A percentile compares a stretch with the other conserved stretches of the same genome.
These are phyloP conservation scores for Scaptomyza pallida DNA, from an alignment of 1,140 invertebrate genomes.

Conservation along the genomic window DNA sequence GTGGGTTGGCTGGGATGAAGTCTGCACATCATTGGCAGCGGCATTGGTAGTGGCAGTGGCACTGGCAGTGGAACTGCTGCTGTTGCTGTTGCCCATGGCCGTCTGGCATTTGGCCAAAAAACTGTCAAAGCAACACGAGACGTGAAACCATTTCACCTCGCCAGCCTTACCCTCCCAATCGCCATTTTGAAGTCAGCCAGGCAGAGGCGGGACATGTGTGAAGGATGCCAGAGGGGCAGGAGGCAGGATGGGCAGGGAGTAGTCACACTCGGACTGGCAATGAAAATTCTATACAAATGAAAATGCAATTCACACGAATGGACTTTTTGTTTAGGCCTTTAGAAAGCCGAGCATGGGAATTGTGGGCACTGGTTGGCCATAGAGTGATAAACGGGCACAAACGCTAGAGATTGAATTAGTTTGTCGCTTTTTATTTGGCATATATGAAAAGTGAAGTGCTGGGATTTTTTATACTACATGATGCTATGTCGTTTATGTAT, in stretches of 20 bases:
- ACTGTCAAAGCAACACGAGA: slow-evolving; percentile 79
- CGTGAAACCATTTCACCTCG: slow-evolving; percentile 39
- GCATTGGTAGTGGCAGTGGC: neutral
- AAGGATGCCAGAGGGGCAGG: slow-evolving; percentile 42
- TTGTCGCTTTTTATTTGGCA: slow-evolving; percentile 58
- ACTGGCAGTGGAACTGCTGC: slow-evolving; percentile 7
- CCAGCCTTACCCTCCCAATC: slow-evolving; percentile 1
- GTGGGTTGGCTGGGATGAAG: slow-evolving; percentile 24
- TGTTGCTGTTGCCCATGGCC: slow-evolving; percentile 24
- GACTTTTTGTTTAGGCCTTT: slow-evolving; percentile 52
- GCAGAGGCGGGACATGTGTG: slow-evolving; percentile 53
- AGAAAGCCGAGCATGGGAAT: slow-evolving; percentile 8
- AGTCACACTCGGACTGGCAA: slow-evolving; percentile 48
- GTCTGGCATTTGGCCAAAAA: slow-evolving; percentile 74
- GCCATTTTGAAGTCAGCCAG: slow-evolving; percentile 43
- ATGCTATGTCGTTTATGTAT: no score
- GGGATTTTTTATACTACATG: slow-evolving; percentile 27
- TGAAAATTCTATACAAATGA: slow-evolving; percentile 81
- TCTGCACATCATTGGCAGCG: slow-evolving; percentile 49
- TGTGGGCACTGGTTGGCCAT: slow-evolving; percentile 14
- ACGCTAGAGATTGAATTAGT: slow-evolving; percentile 77
- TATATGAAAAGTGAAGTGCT: slow-evolving; percentile 34
- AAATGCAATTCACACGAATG: slow-evolving; percentile 80
- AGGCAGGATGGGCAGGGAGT: neutral
- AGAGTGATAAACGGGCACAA: slow-evolving; percentile 70